Conservation (phyloP, 1,140 invertebrate genomes). For the Tetranychus cinnabarinus region DNA sequence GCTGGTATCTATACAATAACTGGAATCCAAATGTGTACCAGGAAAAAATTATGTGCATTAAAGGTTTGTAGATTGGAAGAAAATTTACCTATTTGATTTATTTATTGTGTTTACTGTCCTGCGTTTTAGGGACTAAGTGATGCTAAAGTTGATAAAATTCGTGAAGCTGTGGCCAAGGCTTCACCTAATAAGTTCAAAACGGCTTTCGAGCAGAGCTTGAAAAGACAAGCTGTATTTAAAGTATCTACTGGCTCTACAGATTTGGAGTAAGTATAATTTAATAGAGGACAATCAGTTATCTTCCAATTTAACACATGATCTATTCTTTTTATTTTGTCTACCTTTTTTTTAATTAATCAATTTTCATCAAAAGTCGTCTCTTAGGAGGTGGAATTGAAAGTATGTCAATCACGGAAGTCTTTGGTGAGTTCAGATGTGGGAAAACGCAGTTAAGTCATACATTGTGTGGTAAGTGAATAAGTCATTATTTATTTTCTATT, state of each 20-base stretch:
- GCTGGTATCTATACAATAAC: conserved; percentile 53
- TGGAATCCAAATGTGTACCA: conserved; percentile 54
- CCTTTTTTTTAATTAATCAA: background rate
- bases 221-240: background rate
- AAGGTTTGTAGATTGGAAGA: background rate
- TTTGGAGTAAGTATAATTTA: background rate
- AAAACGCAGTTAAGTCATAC: conserved; percentile 16
- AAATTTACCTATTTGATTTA: no score
- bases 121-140: background rate
- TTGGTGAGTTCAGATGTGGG: conserved; percentile 35
- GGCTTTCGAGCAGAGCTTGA: background rate
- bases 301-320: background rate
- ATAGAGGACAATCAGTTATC: no score
- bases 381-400: conserved; percentile 28
- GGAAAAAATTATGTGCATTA: conserved; percentile 32
- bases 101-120: no score
- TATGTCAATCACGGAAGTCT: conserved; percentile 29
- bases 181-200: background rate
- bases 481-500: no score
- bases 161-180: background rate
- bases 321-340: background rate
- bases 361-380: conserved; percentile 23
- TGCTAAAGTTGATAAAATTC: background rate
- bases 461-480: conserved; percentile 10
- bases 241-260: background rate